phyloP scores from a whole-genome alignment of 1,140 invertebrate species.

The Sycophaga agraensis region DNA sequence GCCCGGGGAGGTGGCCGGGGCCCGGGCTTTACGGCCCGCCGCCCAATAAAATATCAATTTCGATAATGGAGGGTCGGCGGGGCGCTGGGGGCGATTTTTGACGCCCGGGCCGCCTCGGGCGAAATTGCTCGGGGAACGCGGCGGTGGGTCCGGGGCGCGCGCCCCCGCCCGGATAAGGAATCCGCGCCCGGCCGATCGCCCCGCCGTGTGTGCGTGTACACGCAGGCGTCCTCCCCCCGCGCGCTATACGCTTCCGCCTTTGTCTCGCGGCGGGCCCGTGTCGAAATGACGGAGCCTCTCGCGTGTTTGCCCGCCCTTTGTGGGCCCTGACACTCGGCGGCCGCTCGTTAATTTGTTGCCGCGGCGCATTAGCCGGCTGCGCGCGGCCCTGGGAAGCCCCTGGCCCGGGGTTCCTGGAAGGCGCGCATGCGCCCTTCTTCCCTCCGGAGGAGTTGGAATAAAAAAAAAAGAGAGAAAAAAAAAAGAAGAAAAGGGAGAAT shows the following conservation, averaged over 20 bases:
- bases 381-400: too few species aligned
- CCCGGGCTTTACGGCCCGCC: constrained; percentile 30
- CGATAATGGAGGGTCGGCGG: constrained; percentile 46
- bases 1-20: not conserved
- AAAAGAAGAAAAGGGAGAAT: too few species aligned
- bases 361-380: too few species aligned
- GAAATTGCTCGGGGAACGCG: constrained; percentile 49
- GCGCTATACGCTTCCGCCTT: not conserved
- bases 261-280: too few species aligned
- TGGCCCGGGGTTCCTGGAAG: too few species aligned
- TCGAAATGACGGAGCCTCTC: not conserved
- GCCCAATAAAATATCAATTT: constrained; percentile 60
- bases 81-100: constrained; percentile 41
- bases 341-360: too few species aligned
- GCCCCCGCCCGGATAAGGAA: too few species aligned
- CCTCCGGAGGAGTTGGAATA: too few species aligned
- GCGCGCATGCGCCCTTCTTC: too few species aligned
- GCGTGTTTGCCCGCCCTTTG: not conserved
- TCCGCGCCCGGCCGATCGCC: too few species aligned
- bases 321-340: not conserved
- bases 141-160: constrained; percentile 51
- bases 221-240: not conserved
- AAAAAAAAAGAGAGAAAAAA: too few species aligned
- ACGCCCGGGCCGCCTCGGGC: constrained; percentile 39
- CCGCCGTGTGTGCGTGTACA: too few species aligned